These are phyloP conservation scores for Hirtodrosophila histrioides DNA, from an alignment of 2,888 invertebrate species.

Conservation along the genomic window DNA sequence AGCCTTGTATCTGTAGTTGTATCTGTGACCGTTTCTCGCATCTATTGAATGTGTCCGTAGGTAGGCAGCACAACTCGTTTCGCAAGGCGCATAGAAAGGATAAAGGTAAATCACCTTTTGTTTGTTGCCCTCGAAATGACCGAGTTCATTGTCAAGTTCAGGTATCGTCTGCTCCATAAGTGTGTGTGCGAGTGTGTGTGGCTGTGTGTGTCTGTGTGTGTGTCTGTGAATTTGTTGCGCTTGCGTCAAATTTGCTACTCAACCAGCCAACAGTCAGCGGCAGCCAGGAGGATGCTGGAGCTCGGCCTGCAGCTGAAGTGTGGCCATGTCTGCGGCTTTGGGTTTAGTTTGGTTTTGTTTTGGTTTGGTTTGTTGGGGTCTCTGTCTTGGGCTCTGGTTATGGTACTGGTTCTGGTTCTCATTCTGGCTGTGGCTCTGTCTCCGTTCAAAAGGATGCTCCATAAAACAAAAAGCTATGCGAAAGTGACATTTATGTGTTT, in stretches of 20 bases:
- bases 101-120: slow-evolving; percentile 79
- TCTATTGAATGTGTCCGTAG: slow-evolving; percentile 42
- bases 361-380: slow-evolving; percentile 10
- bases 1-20: slow-evolving; percentile 6
- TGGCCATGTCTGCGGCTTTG: slow-evolving; percentile 64
- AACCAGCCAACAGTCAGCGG: slow-evolving; percentile 15
- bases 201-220: slow-evolving; percentile 28
- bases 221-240: slow-evolving; percentile 64
- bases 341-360: slow-evolving; percentile 37
- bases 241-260: slow-evolving; percentile 71
- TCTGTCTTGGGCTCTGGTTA: slow-evolving; percentile 4
- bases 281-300: slow-evolving; percentile 14
- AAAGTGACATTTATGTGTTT: slow-evolving; percentile 79
- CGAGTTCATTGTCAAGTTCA: slow-evolving; percentile 79
- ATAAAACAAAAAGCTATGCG: slow-evolving; percentile 75
- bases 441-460: slow-evolving; percentile 59
- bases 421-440: slow-evolving; percentile 6
- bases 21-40: slow-evolving; percentile 15
- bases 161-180: slow-evolving; percentile 52
- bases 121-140: slow-evolving; percentile 75
- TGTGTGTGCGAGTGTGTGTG: slow-evolving; percentile 12
- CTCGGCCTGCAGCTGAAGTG: slow-evolving; percentile 62
- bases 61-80: slow-evolving; percentile 39
- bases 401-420: slow-evolving; percentile 7
- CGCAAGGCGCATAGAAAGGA: slow-evolving; percentile 51